Evolutionary conservation across 2,113 vertebrate species (phyloP).

Genomic region (Mystacornis crossleyi): DNA sequence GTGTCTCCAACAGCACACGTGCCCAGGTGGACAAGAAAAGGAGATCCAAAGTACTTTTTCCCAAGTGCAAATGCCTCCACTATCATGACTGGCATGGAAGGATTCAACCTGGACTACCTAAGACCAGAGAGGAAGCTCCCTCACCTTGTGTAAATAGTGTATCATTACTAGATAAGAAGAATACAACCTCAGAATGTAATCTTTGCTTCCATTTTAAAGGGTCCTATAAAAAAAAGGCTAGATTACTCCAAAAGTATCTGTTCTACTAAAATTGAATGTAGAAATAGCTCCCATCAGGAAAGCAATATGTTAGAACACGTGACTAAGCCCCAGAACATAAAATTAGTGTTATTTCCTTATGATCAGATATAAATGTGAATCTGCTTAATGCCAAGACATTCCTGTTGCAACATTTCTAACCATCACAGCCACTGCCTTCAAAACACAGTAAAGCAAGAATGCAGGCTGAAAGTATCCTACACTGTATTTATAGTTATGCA

Average conservation of each 20-base stretch:
- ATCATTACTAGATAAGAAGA: background rate
- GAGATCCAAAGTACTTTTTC: background rate
- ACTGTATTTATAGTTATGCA: conserved; percentile 38
- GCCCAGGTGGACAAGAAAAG: background rate
- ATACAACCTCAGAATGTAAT: background rate
- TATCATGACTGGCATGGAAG: background rate
- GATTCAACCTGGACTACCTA: background rate
- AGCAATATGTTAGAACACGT: background rate
- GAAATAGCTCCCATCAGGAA: background rate
- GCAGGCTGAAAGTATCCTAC: conserved; percentile 5
- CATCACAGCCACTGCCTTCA: background rate
- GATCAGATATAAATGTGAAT: conserved; percentile 8
- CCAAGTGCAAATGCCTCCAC: background rate
- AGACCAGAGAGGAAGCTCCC: background rate
- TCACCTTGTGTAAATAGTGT: background rate
- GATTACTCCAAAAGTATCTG: background rate
- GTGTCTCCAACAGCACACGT: background rate
- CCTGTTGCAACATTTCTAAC: conserved; percentile 27
- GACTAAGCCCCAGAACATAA: background rate
- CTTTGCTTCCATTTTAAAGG: background rate
- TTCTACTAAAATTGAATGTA: background rate
- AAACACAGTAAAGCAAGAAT: conserved; percentile 25
- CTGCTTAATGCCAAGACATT: background rate
- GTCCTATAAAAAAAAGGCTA: background rate
- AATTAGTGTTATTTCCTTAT: conserved; percentile 6